Evolutionary conservation across 1,140 invertebrate genomes (phyloP).

Genomic region (Drosophila arizonae): DNA sequence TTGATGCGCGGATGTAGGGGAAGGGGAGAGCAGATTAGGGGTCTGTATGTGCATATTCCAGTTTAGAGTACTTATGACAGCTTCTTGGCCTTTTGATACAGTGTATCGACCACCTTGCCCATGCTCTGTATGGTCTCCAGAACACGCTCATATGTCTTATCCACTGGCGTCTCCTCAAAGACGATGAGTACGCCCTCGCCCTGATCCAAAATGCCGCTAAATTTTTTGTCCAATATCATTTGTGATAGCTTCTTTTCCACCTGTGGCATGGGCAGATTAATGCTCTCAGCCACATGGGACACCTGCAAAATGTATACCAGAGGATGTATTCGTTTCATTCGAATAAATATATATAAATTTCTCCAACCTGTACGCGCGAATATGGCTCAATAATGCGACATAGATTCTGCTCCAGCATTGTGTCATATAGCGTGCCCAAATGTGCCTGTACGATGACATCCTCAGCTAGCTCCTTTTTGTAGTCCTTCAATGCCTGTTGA

Average conservation of each 20-base stretch:
- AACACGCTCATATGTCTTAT: conserved; percentile 98
- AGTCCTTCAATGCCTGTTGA: conserved; percentile 93
- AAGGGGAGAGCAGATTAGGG: neutral
- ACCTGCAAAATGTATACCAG: conserved; percentile 84
- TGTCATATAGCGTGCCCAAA: conserved; percentile 98
- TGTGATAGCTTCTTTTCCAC: conserved; percentile 99
- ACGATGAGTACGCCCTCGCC: conserved; percentile 98
- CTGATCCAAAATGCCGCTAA: conserved; percentile 98
- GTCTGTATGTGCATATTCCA: neutral
- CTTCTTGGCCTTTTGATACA: conserved; percentile 99
- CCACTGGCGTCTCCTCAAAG: conserved; percentile 96
- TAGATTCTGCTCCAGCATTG: conserved; percentile 99
- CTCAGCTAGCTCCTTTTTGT: conserved; percentile 95
- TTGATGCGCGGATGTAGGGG: conserved; percentile 12
- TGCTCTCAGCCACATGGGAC: conserved; percentile 91
- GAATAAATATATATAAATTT: conserved; percentile 30
- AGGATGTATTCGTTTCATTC: neutral
- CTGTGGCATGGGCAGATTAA: conserved; percentile 93
- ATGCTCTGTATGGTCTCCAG: conserved; percentile 98
- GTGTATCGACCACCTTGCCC: conserved; percentile 99
- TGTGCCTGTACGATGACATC: conserved; percentile 98
- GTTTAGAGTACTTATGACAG: conserved; percentile 88
- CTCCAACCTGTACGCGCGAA: conserved; percentile 94
- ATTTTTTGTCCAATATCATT: conserved; percentile 99
- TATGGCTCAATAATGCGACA: conserved; percentile 99